Evolutionary conservation across 2,888 invertebrate genomes (phyloP).

Genomic region (Melanotus villosus): DNA sequence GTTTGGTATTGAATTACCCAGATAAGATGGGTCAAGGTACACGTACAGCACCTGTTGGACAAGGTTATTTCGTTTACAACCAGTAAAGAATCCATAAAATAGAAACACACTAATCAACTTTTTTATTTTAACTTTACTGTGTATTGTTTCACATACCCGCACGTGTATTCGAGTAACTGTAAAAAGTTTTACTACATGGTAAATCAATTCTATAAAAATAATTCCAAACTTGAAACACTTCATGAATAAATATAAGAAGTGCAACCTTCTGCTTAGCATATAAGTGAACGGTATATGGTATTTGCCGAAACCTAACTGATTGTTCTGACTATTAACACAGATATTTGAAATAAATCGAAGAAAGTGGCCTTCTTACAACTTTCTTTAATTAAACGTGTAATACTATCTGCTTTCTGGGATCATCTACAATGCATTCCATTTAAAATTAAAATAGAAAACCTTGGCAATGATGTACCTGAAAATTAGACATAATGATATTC

Average conservation of each 20-base stretch:
- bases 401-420: not conserved
- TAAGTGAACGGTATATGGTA: not conserved
- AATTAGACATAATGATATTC: no score
- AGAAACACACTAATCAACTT: constrained; percentile 1
- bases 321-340: constrained; percentile 21
- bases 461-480: no score
- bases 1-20: constrained; percentile 52
- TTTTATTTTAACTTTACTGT: not conserved
- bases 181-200: not conserved
- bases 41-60: constrained; percentile 40
- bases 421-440: no score
- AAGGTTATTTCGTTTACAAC: constrained; percentile 31
- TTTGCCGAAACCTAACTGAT: constrained; percentile 5
- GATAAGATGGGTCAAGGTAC: constrained; percentile 63
- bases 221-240: no score
- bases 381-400: not conserved
- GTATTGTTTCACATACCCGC: not conserved
- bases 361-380: constrained; percentile 11
- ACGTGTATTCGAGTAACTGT: not conserved
- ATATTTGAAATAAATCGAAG: constrained; percentile 20
- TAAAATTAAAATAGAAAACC: no score
- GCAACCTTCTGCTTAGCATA: constrained; percentile 3
- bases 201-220: not conserved
- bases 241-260: no score
- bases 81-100: constrained; percentile 4